A percentile compares a stretch with the other conserved stretches of the same genome.
phyloP scores from a whole-genome alignment of 2,113 vertebrate species.

The Etia nguti region DNA sequence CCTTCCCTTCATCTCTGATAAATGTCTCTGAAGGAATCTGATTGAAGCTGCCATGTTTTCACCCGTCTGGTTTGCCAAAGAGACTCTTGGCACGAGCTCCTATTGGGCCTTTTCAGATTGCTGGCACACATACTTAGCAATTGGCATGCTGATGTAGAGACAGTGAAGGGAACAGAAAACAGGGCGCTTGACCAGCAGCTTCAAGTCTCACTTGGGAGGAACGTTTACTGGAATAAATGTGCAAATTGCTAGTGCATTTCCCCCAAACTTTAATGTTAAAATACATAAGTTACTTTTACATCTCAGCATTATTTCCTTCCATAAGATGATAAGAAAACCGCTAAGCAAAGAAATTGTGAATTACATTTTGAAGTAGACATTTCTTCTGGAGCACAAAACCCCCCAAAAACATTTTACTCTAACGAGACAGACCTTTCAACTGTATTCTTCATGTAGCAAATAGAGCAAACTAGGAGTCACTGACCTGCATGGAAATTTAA shows the following conservation, averaged over 20 bases:
- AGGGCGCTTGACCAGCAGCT: constrained; percentile 11
- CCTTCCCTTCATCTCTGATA: constrained; percentile 29
- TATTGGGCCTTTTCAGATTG: constrained; percentile 52
- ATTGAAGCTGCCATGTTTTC: constrained; percentile 52
- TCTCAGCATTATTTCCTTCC: neutral
- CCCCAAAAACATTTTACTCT: neutral
- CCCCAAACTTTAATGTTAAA: neutral
- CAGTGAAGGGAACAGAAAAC: constrained; percentile 4
- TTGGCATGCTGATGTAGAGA: constrained; percentile 52
- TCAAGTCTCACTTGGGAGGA: neutral
- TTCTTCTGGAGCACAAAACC: neutral
- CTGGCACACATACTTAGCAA: constrained; percentile 40
- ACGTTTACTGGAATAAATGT: neutral
- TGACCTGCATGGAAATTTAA: neutral
- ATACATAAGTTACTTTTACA: neutral
- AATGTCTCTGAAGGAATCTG: constrained; percentile 37
- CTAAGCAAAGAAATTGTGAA: neutral
- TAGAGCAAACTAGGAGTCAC: neutral
- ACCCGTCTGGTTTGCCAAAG: constrained; percentile 53
- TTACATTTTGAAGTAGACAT: neutral
- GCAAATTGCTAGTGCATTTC: neutral
- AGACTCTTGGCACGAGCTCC: constrained; percentile 58
- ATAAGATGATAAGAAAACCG: neutral
- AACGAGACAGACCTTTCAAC: neutral
- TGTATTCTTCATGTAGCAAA: neutral